Percentiles rank a stretch among this genome's conserved stretches.
Conservation (phyloP, 2,113 vertebrate species). For the Cyanistes caeruleus region DNA sequence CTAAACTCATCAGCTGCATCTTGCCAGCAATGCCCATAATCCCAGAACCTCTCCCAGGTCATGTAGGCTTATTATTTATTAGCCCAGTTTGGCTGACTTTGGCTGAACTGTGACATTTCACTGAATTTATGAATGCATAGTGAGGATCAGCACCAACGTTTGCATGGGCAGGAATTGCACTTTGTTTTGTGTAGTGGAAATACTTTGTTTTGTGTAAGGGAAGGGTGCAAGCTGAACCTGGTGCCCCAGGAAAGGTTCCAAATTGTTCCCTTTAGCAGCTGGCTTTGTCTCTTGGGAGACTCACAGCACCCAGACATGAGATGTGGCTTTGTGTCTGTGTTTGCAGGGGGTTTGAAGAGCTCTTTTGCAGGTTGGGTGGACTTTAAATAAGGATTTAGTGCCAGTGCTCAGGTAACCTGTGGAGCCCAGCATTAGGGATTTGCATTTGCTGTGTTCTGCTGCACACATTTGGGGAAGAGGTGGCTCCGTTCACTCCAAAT, state of each 20-base stretch:
- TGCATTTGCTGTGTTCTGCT: background rate
- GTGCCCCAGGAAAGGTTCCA: background rate
- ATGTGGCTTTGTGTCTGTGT: background rate
- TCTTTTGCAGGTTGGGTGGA: rapidly evolving
- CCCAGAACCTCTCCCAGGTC: background rate
- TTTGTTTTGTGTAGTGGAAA: background rate
- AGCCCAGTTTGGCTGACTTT: background rate
- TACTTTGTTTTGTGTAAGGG: background rate
- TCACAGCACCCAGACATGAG: background rate
- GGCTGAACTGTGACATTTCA: background rate
- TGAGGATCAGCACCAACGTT: rapidly evolving
- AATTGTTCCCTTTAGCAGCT: background rate
- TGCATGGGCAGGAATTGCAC: rapidly evolving
- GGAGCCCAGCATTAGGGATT: background rate
- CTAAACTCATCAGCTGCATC: background rate
- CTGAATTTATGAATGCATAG: rapidly evolving
- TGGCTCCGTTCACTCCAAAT: rapidly evolving
- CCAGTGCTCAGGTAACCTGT: background rate
- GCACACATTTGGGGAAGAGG: rapidly evolving
- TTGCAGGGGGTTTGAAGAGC: background rate
- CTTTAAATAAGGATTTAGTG: background rate
- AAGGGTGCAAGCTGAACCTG: background rate
- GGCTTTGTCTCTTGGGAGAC: background rate
- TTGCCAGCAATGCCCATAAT: background rate
- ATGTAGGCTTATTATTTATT: rapidly evolving